Conservation (phyloP, 2,797 vertebrate genomes). For the Aldrovandia affinis region DNA sequence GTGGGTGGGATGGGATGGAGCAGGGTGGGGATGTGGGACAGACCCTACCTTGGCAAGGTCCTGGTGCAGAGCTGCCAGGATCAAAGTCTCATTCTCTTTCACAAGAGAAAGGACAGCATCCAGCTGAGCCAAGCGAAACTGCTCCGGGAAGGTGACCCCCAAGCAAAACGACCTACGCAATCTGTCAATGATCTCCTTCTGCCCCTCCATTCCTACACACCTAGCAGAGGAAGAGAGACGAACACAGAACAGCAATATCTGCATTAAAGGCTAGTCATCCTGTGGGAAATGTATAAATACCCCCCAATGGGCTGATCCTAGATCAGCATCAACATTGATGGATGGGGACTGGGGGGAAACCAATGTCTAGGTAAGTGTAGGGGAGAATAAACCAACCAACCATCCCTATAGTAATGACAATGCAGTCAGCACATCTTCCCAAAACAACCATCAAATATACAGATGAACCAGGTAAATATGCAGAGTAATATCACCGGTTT, state of each 20-base stretch:
- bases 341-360: too few relatives aligned
- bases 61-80: conserved; percentile 66
- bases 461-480: neutral
- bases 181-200: conserved; percentile 57
- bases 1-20: too few relatives aligned
- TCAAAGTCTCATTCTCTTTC: conserved; percentile 68
- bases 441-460: neutral
- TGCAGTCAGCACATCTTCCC: neutral
- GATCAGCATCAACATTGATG: too few relatives aligned
- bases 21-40: neutral
- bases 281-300: neutral
- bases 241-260: neutral
- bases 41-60: conserved; percentile 71
- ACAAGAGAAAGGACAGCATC: conserved; percentile 60
- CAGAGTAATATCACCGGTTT: neutral
- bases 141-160: conserved; percentile 59
- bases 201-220: conserved; percentile 62
- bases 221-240: conserved; percentile 25
- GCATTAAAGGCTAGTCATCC: neutral
- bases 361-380: too few relatives aligned
- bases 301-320: too few relatives aligned
- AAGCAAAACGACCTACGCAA: conserved; percentile 60
- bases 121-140: conserved; percentile 69
- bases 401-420: neutral
- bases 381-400: conserved; percentile 18